Percentiles rank a stretch among this genome's conserved stretches.
Evolutionary conservation across 2,113 vertebrate genomes (phyloP).

Genomic region (Callipepla californica): DNA sequence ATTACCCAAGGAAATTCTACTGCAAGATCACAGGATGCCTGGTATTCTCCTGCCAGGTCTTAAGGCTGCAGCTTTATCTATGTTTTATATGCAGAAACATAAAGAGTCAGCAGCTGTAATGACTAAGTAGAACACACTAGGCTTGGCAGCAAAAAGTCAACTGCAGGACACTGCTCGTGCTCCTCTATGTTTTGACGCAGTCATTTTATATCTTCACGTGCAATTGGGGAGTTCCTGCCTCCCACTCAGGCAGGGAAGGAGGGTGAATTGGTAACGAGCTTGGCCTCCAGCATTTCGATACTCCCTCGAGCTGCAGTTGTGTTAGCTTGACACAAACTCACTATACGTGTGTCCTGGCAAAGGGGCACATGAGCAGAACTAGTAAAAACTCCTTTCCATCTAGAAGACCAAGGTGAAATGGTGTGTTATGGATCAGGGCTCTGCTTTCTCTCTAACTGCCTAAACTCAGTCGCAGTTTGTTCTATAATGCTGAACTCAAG

Average conservation of each 20-base stretch:
- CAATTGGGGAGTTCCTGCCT: neutral
- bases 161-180: neutral
- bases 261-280: neutral
- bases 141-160: neutral
- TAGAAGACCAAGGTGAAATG: neutral
- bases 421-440: neutral
- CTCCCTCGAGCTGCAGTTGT: neutral
- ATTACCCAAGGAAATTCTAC: neutral
- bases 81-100: neutral
- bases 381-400: neutral
- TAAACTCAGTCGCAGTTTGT: fast-evolving
- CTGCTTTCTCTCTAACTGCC: neutral
- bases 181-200: neutral
- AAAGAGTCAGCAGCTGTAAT: neutral
- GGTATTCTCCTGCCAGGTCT: neutral
- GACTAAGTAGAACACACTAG: neutral
- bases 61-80: neutral
- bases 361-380: neutral
- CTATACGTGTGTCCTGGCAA: neutral
- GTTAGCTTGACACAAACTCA: neutral
- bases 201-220: neutral
- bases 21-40: neutral
- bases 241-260: neutral
- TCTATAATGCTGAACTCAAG: neutral
- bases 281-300: neutral